Base-by-base conservation (phyloP, 2,888 invertebrate species). In the Polyommatus iphigenia region DNA sequence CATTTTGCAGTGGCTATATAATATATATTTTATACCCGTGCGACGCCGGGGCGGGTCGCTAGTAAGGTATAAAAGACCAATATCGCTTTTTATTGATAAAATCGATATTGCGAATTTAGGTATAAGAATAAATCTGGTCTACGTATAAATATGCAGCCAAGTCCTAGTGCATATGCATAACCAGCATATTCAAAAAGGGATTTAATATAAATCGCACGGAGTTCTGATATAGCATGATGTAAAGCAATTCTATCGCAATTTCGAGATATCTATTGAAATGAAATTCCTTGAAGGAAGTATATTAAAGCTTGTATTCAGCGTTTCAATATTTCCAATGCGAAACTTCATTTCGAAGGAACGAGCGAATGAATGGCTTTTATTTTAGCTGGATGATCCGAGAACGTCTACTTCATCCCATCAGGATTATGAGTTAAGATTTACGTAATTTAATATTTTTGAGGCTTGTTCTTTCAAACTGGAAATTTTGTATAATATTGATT, bases 261-360 rank as follows among this genome's bases (percentile, higher is more conserved):
- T 75, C 3, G 75, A 75, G 18, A 75, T 75, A 50, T 75, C 75
- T 75, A 75, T 75, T 75, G 75, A 75, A 75, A 75, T 75, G 29
- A 75, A 75, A 75, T 54, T 75, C 75, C 54, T 75, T 50, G 29
- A 75, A 54, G 24, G 75, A 75, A 75, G 46, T 75, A 54, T 75
- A 75, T 75, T 50, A 75, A 24, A 75, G 24, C 46, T 50, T 46
- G 46, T 75, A 75, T 75, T 75, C 75, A 75, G 29, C 75, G 54
- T 50, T 54, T 75, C 50, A 50, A 54, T 46, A 75, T 72, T 72
- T 50, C 75, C 75, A 29, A 75, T 50, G 54, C 54, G 15, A 54
- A 54, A 75, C 75, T 75, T 50, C 29, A 75, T 75, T 75, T 75
- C 46, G 50, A 73, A 67, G 29, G 67, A 75, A 54, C 54, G 75